Conservation (phyloP, 2,113 vertebrate genomes). For the Camelus dromedarius region DNA sequence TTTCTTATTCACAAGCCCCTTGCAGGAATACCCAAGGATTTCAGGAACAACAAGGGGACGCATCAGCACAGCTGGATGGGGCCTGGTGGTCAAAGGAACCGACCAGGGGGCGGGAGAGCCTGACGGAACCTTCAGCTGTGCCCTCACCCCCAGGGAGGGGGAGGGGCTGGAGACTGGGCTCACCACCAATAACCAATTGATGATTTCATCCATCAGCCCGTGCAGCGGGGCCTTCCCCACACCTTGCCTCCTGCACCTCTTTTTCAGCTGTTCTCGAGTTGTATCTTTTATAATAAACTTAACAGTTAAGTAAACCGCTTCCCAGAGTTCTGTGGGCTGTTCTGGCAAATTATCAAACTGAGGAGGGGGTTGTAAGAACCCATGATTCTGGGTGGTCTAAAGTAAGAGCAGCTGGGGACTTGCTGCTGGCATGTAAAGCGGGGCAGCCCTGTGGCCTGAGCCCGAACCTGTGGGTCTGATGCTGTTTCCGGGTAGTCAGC, state of each 20-base stretch:
- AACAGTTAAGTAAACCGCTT: background rate
- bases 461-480: too few relatives aligned
- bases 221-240: background rate
- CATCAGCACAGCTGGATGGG: background rate
- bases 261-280: too few relatives aligned
- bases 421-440: too few relatives aligned
- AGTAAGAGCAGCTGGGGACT: too few relatives aligned
- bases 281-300: background rate
- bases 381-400: fast-evolving
- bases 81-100: background rate
- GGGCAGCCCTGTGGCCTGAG: background rate
- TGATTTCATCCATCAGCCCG: background rate
- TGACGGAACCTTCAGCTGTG: background rate
- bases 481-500: too few relatives aligned
- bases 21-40: background rate
- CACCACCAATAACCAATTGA: background rate
- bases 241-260: background rate
- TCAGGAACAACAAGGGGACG: background rate
- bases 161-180: background rate
- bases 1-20: background rate
- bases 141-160: background rate
- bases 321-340: background rate
- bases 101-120: fast-evolving
- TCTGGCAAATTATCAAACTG: background rate
- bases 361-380: background rate